phyloP scores from a whole-genome alignment of 2,797 vertebrate species.

The Nyctalus aviator region DNA sequence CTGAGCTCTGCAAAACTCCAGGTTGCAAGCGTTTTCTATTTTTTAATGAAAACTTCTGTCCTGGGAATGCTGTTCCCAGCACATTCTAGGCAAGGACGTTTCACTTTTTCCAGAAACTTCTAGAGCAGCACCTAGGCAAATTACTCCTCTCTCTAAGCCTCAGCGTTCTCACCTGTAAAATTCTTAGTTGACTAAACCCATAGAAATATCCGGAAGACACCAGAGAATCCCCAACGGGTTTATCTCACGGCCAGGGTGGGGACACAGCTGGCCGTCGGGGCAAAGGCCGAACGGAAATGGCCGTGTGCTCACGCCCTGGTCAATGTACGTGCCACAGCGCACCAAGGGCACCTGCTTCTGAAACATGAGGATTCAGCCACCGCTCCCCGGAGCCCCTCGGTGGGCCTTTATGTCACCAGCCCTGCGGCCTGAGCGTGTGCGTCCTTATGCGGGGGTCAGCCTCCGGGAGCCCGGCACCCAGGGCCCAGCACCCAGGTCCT shows the following conservation, averaged over 20 bases:
- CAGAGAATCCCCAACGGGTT: conserved; percentile 82
- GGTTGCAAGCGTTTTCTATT: neutral
- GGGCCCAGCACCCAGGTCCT: neutral
- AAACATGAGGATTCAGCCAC: conserved; percentile 56
- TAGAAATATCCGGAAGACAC: conserved; percentile 78
- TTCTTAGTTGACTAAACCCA: neutral
- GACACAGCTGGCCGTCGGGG: neutral
- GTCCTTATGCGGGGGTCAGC: neutral
- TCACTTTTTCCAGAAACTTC: neutral
- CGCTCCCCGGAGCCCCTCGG: neutral
- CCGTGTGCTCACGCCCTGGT: conserved; percentile 7
- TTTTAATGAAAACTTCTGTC: neutral
- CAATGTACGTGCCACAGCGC: neutral
- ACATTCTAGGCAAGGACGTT: neutral
- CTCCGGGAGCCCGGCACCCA: neutral
- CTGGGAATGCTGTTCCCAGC: neutral
- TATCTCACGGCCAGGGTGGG: conserved; percentile 53
- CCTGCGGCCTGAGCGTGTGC: conserved; percentile 31
- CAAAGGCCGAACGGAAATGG: conserved; percentile 37
- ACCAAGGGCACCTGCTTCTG: neutral
- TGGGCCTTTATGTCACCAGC: neutral
- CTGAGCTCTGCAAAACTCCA: neutral
- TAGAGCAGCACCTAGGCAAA: no score
- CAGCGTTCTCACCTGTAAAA: no score
- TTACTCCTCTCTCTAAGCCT: no score